These are phyloP conservation scores for Dicyrtoma fusca DNA, from an alignment of 2,888 invertebrate genomes.

Conservation along the genomic window DNA sequence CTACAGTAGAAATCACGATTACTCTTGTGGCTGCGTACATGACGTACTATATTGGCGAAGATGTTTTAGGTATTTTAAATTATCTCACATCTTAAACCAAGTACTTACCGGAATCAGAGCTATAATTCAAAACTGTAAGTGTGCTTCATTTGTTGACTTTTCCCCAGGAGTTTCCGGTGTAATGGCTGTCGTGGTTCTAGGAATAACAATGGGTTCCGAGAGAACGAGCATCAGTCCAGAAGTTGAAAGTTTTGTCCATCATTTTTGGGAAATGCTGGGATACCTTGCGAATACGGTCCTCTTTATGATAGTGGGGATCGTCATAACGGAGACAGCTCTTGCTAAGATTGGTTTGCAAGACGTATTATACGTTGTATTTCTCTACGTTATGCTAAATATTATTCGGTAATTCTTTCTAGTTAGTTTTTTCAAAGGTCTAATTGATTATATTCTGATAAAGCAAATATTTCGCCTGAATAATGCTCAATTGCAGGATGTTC, in stretches of 20 bases:
- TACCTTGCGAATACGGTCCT: slow-evolving; percentile 65
- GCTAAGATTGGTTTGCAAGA: slow-evolving; percentile 62
- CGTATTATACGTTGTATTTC: slow-evolving; percentile 63
- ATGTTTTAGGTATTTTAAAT: slow-evolving; percentile 43
- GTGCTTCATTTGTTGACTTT: background rate
- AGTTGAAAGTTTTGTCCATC: slow-evolving; percentile 60
- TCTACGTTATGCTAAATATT: slow-evolving; percentile 60
- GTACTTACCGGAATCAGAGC: too few relatives aligned
- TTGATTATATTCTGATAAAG: slow-evolving; percentile 18
- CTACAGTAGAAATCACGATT: slow-evolving; percentile 61
- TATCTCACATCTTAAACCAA: too few relatives aligned
- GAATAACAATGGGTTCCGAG: slow-evolving; percentile 60
- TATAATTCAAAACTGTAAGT: too few relatives aligned
- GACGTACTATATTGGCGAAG: slow-evolving; percentile 59
- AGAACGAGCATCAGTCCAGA: slow-evolving; percentile 61
- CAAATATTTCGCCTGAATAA: too few relatives aligned
- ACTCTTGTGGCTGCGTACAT: slow-evolving; percentile 61
- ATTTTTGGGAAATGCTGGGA: slow-evolving; percentile 62
- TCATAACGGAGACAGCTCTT: slow-evolving; percentile 65
- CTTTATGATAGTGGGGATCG: slow-evolving; percentile 68
- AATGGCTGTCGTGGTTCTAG: slow-evolving; percentile 61
- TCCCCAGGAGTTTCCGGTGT: slow-evolving; percentile 60
- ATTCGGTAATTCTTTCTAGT: slow-evolving; percentile 58
- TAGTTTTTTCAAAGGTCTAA: too few relatives aligned
- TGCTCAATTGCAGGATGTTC: too few relatives aligned